Conservation (phyloP, 2,113 vertebrate genomes). For the Setophaga petechia region DNA sequence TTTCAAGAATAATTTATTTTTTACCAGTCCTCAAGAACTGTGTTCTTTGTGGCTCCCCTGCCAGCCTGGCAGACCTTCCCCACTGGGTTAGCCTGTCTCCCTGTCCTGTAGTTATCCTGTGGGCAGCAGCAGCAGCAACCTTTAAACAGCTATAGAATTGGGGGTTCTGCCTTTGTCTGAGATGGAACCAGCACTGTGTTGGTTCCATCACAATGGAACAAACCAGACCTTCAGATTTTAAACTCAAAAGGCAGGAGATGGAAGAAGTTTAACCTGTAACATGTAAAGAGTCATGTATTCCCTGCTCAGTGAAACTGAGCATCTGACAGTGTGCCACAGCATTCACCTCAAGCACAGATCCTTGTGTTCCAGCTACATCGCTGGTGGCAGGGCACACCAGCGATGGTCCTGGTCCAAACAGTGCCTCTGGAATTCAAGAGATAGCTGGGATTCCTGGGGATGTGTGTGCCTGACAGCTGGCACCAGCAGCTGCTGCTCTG, state of each 20-base stretch:
- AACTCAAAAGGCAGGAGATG: background rate
- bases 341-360: accelerated
- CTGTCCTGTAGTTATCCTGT: accelerated
- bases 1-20: background rate
- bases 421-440: background rate
- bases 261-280: background rate
- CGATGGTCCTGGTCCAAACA: accelerated
- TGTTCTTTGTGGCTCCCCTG: background rate
- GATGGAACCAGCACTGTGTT: too few relatives aligned
- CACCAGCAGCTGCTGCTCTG: background rate
- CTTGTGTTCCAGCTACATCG: background rate
- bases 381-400: accelerated
- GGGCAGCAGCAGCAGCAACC: background rate
- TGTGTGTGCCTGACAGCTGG: background rate
- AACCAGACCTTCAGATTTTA: background rate
- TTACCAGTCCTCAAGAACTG: background rate
- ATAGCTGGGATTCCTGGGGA: background rate
- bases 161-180: background rate
- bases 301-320: background rate
- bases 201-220: background rate
- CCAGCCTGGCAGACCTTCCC: background rate
- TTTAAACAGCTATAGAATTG: background rate
- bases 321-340: background rate
- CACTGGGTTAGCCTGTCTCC: accelerated
- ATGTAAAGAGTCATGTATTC: background rate